Evolutionary conservation across 2,797 vertebrate species (phyloP), one percentile per base, ranked within the genome.

Genomic region (Pitangus sulphuratus): DNA sequence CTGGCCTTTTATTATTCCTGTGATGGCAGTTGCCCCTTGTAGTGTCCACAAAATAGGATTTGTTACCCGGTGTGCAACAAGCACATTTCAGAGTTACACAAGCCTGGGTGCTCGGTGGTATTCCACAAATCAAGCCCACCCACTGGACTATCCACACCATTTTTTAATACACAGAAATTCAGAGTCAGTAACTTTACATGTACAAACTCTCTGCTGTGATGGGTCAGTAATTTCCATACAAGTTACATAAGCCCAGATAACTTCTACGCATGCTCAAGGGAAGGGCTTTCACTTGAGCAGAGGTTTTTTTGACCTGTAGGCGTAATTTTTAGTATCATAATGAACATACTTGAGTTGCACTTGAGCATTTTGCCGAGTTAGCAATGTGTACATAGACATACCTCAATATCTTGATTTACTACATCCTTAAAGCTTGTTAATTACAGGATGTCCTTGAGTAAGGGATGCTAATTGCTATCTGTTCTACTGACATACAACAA

Each of bases 11-110:
- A 31, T 5, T 26, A 26, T 3, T 9, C 18, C 24, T 9, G 6
- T 15, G 15, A 33, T 9, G 8, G 47, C 3, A 0, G 20, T 11
- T 14, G 37, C 1, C 26, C 8, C 15, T 54, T 1, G 0, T 11
- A 15, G 8, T 65, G 25, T 28, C 80, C 51, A 53, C 58, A 65
- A 78, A 58, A 47, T 40, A 26, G n/a, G 45, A 53, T 53, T 65
- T 7, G 11, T 65, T 58, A 40, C 30, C 12, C 0, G 0, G 33
- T 24, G 33, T 45, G 72, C 45, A 51, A 51, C 28, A 64, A 51
- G 65, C 33, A 51, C 17, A 75, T 84, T 84, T 71, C 30, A 53
- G 58, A 35, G 47, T 10, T 78, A 25, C 5, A 4, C 4, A 18
- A 51, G 21, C 39, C 33, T 0, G 1, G 25, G 12, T 58, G 57